These are phyloP conservation scores for Anoplopoma fimbria DNA, from an alignment of 2,113 vertebrate species.

Conservation along the genomic window DNA sequence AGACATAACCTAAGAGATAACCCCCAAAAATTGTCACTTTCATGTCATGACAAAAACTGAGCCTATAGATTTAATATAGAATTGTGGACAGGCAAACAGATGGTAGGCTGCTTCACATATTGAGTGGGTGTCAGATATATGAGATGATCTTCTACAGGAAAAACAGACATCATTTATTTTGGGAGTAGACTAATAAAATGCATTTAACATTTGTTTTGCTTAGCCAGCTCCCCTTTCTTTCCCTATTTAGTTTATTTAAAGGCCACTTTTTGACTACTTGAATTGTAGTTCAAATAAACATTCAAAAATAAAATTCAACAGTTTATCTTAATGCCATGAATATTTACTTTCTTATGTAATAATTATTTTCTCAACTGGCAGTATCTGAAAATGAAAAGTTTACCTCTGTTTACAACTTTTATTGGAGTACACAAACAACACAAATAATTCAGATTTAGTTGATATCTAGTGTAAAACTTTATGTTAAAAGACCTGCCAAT, in stretches of 20 bases:
- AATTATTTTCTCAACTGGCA: neutral
- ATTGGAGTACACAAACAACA: neutral
- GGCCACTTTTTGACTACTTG: neutral
- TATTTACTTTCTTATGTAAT: neutral
- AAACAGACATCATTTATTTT: neutral
- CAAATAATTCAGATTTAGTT: neutral
- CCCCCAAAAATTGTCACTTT: neutral
- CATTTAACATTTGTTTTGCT: neutral
- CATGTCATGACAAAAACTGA: neutral
- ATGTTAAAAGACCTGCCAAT: neutral
- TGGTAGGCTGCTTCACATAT: neutral
- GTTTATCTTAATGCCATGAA: neutral
- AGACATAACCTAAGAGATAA: neutral
- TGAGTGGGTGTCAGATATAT: neutral
- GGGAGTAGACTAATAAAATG: neutral
- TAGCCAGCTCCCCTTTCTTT: too few species aligned
- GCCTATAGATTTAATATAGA: neutral
- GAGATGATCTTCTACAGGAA: neutral
- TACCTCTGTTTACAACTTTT: neutral
- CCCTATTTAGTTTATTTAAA: neutral
- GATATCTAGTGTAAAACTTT: neutral
- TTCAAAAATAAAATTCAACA: neutral
- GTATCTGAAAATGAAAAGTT: neutral
- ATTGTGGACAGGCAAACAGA: neutral
- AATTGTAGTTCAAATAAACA: neutral